Base-by-base conservation (phyloP, 2,797 vertebrate species). In the Pitangus sulphuratus region DNA sequence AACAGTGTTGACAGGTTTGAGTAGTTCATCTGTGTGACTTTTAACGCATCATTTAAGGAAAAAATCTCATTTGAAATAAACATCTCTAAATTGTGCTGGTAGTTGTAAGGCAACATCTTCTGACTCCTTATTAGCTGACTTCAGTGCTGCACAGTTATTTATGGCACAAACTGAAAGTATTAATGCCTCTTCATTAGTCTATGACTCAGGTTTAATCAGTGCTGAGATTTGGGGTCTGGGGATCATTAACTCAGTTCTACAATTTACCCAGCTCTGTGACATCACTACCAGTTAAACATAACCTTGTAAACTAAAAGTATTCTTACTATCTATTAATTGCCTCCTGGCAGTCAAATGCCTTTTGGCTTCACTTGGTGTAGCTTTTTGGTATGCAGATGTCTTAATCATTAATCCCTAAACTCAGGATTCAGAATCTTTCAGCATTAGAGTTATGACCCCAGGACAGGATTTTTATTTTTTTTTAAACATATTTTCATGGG, bases 141-240 rank as follows among this genome's bases (percentile, higher is more conserved):
- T 96, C 70, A 94, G 89, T 87, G 19, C 20, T 80, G 33, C 22
- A 64, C 40, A 86, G 80, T 91, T 93, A 95, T 97, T 92, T 95
- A 94, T 96, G 78, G 91, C 76, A 54, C 72, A 79, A 79, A 57
- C 11, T 70, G 74, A 93, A 89, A 71, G 75, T 66, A 90, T 86
- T 95, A 96, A 95, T 95, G 26, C 56, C 71, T 85, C 57, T 83
- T 91, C 89, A 75, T 96, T 97, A 93, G 84, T 96, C 78, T 97
- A 22, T 90, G 84, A 75, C 33, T 93, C 65, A 83, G 56, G 37
- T 39, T 97, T 95, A 92, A 95, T 85, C 80, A 96, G 58, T 74
- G 74, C 53, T 95, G 96, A 97, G 87, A 85, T 95, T 92, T 96
- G 71, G 76, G 66, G 13, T 77, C 94, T 96, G 88, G 65, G 42